Base-by-base conservation (phyloP, 2,113 vertebrate genomes). In the Anas platyrhynchos region DNA sequence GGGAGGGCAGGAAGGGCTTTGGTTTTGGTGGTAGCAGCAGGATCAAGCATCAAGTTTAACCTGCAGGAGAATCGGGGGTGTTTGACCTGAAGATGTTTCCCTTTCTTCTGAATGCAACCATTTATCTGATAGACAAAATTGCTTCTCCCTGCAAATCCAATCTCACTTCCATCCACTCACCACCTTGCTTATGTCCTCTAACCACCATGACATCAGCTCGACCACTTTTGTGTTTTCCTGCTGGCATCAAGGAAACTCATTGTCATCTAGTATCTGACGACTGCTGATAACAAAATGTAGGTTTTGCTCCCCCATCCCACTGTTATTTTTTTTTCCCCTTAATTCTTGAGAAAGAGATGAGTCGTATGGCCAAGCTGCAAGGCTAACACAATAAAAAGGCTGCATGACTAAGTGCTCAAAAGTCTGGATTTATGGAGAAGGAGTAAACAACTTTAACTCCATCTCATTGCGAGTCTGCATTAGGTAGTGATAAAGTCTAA, bases 361-460 rank as follows among this genome's bases (percentile, higher is more conserved):
- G 31, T 36, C 75, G 38, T 20, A 62, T 4, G 73, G 17, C 73
- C 50, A 79, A 82, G 29, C 11, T 62, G 66, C 54, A 87, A 84
- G 71, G 69, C 27, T 13, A 6, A 54, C 22, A 13, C 6, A 61
- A 75, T 82, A 56, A 67, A 61, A 88, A 83, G 7, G 32, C 48
- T 88, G 32, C 38, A 21, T n/a, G 32, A 36, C 16, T 90, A 93
- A 81, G 36, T 34, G 67, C 81, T 90, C 68, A 44, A 18, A 94
- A 93, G 17, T 54, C 58, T 73, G 67, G 41, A 74, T 87, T 92
- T 91, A 91, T 48, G 86, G 92, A 84, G 50, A 71, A 69, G 0
- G 2, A 61, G 17, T 76, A 90, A 95, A 92, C 58, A 91, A 62
- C 41, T 88, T 94, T 58, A 84, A 84, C 69, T 93, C 34, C n/a